Evolutionary conservation across 2,113 vertebrate genomes (phyloP).

Genomic region (Mormoops blainvillei): DNA sequence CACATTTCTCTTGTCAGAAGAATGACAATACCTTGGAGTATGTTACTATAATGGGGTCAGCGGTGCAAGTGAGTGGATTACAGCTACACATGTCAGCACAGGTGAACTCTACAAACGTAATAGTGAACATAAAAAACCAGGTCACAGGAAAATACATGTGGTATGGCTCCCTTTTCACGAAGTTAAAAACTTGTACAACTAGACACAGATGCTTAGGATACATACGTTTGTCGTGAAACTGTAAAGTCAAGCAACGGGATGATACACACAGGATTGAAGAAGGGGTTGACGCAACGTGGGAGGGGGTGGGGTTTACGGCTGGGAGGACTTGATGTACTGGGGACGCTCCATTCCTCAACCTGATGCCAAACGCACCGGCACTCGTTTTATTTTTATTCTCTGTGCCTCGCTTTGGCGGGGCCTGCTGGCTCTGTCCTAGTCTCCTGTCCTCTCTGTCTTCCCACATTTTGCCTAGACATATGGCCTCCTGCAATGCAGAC

Average conservation of each 20-base stretch:
- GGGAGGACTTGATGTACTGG: not conserved
- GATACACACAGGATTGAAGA: not conserved
- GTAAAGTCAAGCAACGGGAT: not conserved
- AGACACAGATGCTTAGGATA: not conserved
- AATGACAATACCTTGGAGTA: not conserved
- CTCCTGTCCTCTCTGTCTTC: not conserved
- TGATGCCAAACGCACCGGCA: accelerated
- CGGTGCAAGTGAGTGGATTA: not conserved
- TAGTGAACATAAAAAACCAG: not conserved
- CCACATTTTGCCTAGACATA: not conserved
- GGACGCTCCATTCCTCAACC: not conserved
- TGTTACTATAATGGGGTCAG: not conserved
- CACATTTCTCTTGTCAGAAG: not conserved
- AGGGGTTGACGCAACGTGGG: not conserved
- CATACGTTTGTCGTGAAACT: not conserved
- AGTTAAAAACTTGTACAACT: not conserved
- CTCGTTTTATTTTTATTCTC: not conserved
- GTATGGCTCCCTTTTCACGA: not conserved
- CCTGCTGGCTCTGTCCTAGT: not conserved
- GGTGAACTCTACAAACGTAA: not conserved
- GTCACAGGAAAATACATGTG: not conserved
- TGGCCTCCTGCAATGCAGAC: not conserved
- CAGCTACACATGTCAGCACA: not conserved
- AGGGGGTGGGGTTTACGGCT: accelerated
- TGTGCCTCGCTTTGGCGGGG: not conserved